Evolutionary conservation across 2,797 vertebrate genomes (phyloP).

Genomic region (Typhlichthys eigenmanni): DNA sequence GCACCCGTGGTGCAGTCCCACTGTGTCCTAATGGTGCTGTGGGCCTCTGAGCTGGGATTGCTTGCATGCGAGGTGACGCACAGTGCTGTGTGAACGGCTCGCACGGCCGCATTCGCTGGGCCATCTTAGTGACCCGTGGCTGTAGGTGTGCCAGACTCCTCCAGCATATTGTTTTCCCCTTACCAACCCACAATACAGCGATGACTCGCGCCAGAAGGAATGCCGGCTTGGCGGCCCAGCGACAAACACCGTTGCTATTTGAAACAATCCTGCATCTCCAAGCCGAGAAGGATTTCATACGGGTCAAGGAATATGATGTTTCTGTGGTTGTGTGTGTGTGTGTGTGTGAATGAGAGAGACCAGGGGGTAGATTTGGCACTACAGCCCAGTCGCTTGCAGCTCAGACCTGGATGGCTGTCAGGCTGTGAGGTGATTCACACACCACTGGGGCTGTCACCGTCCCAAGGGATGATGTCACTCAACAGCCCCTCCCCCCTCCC

Average conservation of each 20-base stretch:
- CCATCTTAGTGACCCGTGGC: constrained; percentile 34
- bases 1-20: constrained; percentile 27
- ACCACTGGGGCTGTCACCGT: constrained; percentile 35
- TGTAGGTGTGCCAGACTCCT: constrained; percentile 41
- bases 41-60: constrained; percentile 31
- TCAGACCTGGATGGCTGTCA: constrained; percentile 48
- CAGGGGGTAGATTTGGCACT: constrained; percentile 34
- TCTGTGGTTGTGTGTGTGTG: not conserved
- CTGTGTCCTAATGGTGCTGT: constrained; percentile 43
- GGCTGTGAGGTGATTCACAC: constrained; percentile 41
- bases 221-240: constrained; percentile 26
- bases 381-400: constrained; percentile 27
- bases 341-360: constrained; percentile 21
- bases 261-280: constrained; percentile 24
- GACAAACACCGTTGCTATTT: constrained; percentile 22
- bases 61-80: constrained; percentile 57
- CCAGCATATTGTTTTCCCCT: constrained; percentile 42
- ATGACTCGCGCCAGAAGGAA: constrained; percentile 46
- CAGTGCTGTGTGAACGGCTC: constrained; percentile 28
- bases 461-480: constrained; percentile 51
- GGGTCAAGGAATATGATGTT: constrained; percentile 20
- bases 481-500: constrained; percentile 31
- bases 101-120: constrained; percentile 39
- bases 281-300: constrained; percentile 3
- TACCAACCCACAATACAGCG: constrained; percentile 39